Conservation (phyloP, 64 coral and sea anemone species). For the Montipora cactus region DNA sequence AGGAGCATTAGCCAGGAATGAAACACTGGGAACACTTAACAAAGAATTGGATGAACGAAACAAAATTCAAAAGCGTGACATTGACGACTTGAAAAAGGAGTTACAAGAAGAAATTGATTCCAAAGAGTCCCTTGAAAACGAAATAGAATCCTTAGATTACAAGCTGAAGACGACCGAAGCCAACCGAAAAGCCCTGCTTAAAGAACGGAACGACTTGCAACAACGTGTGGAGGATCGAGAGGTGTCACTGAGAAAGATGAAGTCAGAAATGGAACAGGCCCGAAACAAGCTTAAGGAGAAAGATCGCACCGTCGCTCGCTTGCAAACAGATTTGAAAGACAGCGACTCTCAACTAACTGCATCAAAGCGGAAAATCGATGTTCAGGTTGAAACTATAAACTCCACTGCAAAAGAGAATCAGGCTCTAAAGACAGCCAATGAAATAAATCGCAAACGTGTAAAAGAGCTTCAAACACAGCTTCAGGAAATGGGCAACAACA, state of each 20-base stretch:
- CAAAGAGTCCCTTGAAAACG: slow-evolving; percentile 72
- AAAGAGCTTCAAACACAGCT: slow-evolving; percentile 75
- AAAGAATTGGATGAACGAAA: slow-evolving; percentile 60
- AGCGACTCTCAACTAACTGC: slow-evolving; percentile 52
- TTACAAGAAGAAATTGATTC: slow-evolving; percentile 64
- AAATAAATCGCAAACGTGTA: slow-evolving; percentile 74
- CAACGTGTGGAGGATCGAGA: slow-evolving; percentile 58
- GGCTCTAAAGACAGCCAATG: slow-evolving; percentile 68
- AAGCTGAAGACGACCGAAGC: slow-evolving; percentile 76
- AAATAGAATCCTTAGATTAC: slow-evolving; percentile 72
- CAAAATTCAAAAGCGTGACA: slow-evolving; percentile 46
- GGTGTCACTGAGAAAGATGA: slow-evolving; percentile 67
- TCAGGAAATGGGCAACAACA: slow-evolving; percentile 42
- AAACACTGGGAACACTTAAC: slow-evolving; percentile 62
- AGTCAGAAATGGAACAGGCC: slow-evolving; percentile 73
- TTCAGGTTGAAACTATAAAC: slow-evolving; percentile 42
- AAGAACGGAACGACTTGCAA: slow-evolving; percentile 70
- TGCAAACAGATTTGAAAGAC: slow-evolving; percentile 72
- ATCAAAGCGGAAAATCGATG: slow-evolving; percentile 60
- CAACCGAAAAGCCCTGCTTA: slow-evolving; percentile 63
- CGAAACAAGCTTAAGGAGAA: slow-evolving; percentile 88
- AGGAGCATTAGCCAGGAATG: slow-evolving; percentile 58
- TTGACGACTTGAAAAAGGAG: slow-evolving; percentile 52
- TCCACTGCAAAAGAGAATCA: slow-evolving; percentile 73
- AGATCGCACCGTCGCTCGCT: slow-evolving; percentile 70